Percentiles rank a stretch among this genome's conserved stretches.
phyloP scores from a whole-genome alignment of 2,888 invertebrate species.

The Deilephila porcellus region DNA sequence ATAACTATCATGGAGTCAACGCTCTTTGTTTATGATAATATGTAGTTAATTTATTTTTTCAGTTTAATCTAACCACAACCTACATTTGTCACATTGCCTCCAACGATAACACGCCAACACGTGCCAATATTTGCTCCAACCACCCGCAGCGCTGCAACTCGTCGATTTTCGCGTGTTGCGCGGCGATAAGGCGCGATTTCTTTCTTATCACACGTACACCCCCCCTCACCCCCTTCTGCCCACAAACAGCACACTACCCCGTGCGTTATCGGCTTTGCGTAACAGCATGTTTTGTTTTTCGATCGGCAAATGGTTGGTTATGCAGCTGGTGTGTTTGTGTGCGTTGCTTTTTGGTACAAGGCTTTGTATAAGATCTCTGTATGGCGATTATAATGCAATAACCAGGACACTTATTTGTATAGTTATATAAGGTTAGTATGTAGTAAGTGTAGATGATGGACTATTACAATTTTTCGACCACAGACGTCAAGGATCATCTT shows the following conservation, averaged over 20 bases:
- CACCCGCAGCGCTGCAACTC: slow-evolving; percentile 62
- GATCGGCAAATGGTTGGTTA: slow-evolving; percentile 45
- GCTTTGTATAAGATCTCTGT: neutral
- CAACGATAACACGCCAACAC: slow-evolving; percentile 31
- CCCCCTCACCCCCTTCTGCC: slow-evolving; percentile 34
- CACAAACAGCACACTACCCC: slow-evolving; percentile 31
- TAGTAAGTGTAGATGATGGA: too few species aligned
- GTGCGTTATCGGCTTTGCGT: slow-evolving; percentile 51
- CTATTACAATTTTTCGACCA: too few species aligned
- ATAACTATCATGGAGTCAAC: too few species aligned
- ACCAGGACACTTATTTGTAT: too few species aligned
- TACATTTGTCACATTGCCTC: neutral
- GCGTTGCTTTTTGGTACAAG: neutral
- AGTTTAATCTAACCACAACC: slow-evolving; percentile 1
- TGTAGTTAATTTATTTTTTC: too few species aligned
- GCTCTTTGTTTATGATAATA: too few species aligned
- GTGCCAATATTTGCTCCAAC: slow-evolving; percentile 44
- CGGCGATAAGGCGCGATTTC: slow-evolving; percentile 67
- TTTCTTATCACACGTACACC: slow-evolving; percentile 57
- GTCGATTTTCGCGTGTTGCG: slow-evolving; percentile 65
- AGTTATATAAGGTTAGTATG: too few species aligned
- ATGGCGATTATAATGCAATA: too few species aligned
- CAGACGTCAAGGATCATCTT: too few species aligned
- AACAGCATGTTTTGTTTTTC: slow-evolving; percentile 49
- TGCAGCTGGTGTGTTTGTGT: slow-evolving; percentile 29